These are phyloP conservation scores for Aquatica leii DNA, from an alignment of 2,888 invertebrate genomes.

Conservation along the genomic window DNA sequence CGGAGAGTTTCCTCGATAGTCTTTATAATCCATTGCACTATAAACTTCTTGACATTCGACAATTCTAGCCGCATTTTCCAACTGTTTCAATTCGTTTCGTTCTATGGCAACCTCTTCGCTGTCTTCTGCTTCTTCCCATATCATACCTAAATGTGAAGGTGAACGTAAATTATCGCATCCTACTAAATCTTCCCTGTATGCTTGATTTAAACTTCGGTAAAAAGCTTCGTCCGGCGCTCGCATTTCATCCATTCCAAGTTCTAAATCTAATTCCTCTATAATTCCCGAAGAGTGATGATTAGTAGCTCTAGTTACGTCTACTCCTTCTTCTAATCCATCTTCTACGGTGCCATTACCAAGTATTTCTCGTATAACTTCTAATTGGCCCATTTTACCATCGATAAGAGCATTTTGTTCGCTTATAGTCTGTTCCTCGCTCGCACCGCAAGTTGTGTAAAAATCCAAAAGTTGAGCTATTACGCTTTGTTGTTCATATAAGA, in stretches of 20 bases:
- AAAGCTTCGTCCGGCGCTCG: slow-evolving; percentile 82
- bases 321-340: slow-evolving; percentile 73
- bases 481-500: slow-evolving; percentile 88
- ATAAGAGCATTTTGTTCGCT: slow-evolving; percentile 48
- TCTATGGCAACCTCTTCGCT: slow-evolving; percentile 59
- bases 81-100: slow-evolving; percentile 53
- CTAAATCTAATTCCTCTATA: slow-evolving; percentile 56
- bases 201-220: slow-evolving; percentile 87
- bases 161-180: slow-evolving; percentile 66
- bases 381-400: slow-evolving; percentile 57
- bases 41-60: slow-evolving; percentile 72
- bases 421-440: slow-evolving; percentile 34
- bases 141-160: slow-evolving; percentile 81
- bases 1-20: slow-evolving; percentile 77
- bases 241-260: slow-evolving; percentile 64
- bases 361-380: slow-evolving; percentile 72
- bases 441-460: slow-evolving; percentile 70
- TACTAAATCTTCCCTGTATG: slow-evolving; percentile 82
- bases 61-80: slow-evolving; percentile 63
- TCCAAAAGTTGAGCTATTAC: slow-evolving; percentile 88
- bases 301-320: slow-evolving; percentile 64
- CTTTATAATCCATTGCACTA: slow-evolving; percentile 80
- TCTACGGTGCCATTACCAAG: slow-evolving; percentile 72
- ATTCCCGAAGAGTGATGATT: slow-evolving; percentile 51
- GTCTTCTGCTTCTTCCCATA: slow-evolving; percentile 81